Evolutionary conservation across 2,797 vertebrate species (phyloP).

Genomic region (Poecilia wingei): DNA sequence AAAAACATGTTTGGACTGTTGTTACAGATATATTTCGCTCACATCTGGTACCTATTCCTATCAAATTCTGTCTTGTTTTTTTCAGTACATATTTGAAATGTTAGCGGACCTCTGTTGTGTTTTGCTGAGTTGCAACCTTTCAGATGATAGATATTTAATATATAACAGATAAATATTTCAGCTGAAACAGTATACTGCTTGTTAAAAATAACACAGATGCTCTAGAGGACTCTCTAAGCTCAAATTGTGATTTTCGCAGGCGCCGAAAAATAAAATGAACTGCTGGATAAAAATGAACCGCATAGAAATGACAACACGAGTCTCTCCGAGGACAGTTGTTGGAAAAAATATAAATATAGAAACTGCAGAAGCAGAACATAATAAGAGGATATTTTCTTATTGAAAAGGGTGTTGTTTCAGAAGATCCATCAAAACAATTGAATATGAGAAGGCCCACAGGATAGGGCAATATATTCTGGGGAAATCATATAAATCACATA

Average conservation of each 20-base stretch:
- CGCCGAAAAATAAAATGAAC: constrained; percentile 43
- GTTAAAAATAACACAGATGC: constrained; percentile 62
- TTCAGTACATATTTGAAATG: constrained; percentile 9
- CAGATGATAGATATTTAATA: constrained; percentile 46
- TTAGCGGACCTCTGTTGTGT: constrained; percentile 13
- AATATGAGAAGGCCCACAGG: constrained; percentile 64
- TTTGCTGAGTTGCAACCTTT: constrained; percentile 36
- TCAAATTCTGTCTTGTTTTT: neutral
- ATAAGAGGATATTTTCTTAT: constrained; percentile 69
- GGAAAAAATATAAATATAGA: constrained; percentile 64
- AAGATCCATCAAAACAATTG: constrained; percentile 76
- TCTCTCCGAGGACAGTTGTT: constrained; percentile 55
- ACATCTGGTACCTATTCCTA: neutral
- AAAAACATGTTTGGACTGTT: too few species aligned
- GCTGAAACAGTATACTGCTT: constrained; percentile 54
- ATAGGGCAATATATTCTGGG: constrained; percentile 55
- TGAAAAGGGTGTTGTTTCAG: constrained; percentile 67
- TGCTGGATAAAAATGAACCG: constrained; percentile 40
- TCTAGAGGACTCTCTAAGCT: constrained; percentile 10
- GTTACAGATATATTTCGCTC: neutral
- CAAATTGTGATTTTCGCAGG: constrained; percentile 44
- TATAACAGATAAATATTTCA: constrained; percentile 52
- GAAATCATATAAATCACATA: constrained; percentile 72
- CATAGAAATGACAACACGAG: constrained; percentile 50
- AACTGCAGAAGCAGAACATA: constrained; percentile 54